Conservation (phyloP, 2,888 invertebrate genomes). For the Phengaris alcon region DNA sequence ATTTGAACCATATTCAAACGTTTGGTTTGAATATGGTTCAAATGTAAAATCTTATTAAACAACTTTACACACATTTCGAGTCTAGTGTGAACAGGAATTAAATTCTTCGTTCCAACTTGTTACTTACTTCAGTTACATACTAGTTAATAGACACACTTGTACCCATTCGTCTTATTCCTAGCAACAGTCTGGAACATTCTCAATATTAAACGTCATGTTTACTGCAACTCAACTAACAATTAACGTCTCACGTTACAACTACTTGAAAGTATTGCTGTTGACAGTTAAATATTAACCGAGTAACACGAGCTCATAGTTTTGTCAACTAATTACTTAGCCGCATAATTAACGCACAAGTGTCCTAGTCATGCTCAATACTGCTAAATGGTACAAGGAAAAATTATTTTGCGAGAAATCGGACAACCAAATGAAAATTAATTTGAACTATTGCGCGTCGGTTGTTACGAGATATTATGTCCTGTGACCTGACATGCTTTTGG, state of each 20-base stretch:
- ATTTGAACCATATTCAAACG: neutral
- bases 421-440: too few relatives aligned
- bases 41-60: too few relatives aligned
- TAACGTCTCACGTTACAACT: slow-evolving; percentile 1
- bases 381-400: too few relatives aligned
- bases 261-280: slow-evolving; percentile 11
- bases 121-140: neutral
- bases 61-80: too few relatives aligned
- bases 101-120: neutral
- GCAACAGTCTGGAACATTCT: neutral
- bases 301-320: neutral
- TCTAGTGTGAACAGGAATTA: neutral
- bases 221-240: neutral
- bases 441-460: too few relatives aligned
- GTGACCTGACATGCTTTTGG: too few relatives aligned
- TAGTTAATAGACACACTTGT: neutral
- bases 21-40: too few relatives aligned
- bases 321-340: neutral
- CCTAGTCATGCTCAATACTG: too few relatives aligned
- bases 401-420: too few relatives aligned
- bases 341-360: neutral
- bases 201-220: neutral
- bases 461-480: too few relatives aligned
- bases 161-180: slow-evolving; percentile 1
- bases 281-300: neutral